Evolutionary conservation across 2,113 vertebrate species (phyloP), one percentile per base, ranked within the genome.

Genomic region (Cygnus buccinator): DNA sequence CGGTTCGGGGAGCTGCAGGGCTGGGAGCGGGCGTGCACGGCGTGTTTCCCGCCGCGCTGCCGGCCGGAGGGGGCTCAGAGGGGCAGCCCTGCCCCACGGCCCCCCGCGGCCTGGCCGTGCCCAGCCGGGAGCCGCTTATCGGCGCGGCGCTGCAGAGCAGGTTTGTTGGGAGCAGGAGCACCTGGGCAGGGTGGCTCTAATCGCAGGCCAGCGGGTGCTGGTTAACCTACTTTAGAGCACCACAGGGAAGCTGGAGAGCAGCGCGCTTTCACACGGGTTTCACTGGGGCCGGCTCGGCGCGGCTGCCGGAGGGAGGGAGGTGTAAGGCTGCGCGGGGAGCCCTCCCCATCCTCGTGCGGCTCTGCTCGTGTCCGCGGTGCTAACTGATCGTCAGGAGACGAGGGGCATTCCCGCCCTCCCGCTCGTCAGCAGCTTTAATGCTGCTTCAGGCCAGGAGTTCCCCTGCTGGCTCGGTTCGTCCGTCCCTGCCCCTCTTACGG

Each of bases 81-180:
- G 26, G 20, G n/a, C 44, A 18, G 46, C 35, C 4, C 10, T 26
- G 19, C 39, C 54, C 29, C 26, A 6, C 44, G 26, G 33, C 35
- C 33, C 50, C 13, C 43, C 43, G 6, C 43, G 15, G 25, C 18
- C 55, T 0, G 20, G 1, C 6, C 3, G 71, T 21, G 11, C 48
- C 63, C 3, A 4, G 67, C 13, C 28, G 3, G 0, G 10, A n/a
- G 80, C 16, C 28, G 2, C 35, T 73, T 87, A 78, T 82, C 82
- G 8, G 85, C 6, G 4, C 12, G 63, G 92, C 70, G 91, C 94
- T 14, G 87, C 28, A 31, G 79, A 96, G 95, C 98, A 95, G 96
- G 97, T 97, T 98, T 97, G 76, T 76, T 90, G 22, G 16, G 93
- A 92, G 61, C 71, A 86, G 95, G 95, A 95, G 20, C 97, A 63